Conservation (phyloP, 2,113 vertebrate genomes). For the Atherinomorus stipes region DNA sequence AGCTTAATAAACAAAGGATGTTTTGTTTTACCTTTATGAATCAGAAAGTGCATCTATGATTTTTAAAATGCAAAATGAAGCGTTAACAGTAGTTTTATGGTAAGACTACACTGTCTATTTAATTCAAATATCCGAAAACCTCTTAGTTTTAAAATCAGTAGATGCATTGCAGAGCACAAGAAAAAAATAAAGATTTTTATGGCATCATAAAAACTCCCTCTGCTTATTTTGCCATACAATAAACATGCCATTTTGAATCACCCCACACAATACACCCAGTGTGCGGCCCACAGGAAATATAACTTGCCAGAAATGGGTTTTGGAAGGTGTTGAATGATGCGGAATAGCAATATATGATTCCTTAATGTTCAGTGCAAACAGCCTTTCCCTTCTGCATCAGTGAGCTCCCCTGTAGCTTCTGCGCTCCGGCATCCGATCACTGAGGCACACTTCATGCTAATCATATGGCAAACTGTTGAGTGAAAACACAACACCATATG, state of each 20-base stretch:
- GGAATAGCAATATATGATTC: conserved; percentile 68
- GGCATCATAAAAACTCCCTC: not conserved
- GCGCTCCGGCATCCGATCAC: conserved; percentile 54
- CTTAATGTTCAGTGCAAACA: conserved; percentile 72
- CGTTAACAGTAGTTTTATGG: not conserved
- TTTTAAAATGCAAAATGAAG: not conserved
- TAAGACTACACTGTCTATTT: not conserved
- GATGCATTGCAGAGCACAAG: not conserved
- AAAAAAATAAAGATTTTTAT: not conserved
- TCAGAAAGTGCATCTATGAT: too few relatives aligned
- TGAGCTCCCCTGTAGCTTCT: conserved; percentile 44
- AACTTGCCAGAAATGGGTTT: conserved; percentile 26
- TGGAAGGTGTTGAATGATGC: conserved; percentile 62
- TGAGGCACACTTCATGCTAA: conserved; percentile 64
- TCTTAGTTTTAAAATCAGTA: not conserved
- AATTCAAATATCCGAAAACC: not conserved
- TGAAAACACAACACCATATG: conserved; percentile 20
- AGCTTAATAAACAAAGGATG: not conserved
- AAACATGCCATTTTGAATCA: conserved; percentile 25
- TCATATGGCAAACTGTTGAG: conserved; percentile 64
- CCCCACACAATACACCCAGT: conserved; percentile 2
- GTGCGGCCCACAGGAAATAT: conserved; percentile 1
- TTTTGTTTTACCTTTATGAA: too few relatives aligned
- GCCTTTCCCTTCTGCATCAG: conserved; percentile 57
- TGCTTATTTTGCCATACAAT: conserved; percentile 28